Evolutionary conservation across 2,113 vertebrate genomes (phyloP), one percentile per base, ranked within the genome.

Genomic region (Grammomys dolichurus): DNA sequence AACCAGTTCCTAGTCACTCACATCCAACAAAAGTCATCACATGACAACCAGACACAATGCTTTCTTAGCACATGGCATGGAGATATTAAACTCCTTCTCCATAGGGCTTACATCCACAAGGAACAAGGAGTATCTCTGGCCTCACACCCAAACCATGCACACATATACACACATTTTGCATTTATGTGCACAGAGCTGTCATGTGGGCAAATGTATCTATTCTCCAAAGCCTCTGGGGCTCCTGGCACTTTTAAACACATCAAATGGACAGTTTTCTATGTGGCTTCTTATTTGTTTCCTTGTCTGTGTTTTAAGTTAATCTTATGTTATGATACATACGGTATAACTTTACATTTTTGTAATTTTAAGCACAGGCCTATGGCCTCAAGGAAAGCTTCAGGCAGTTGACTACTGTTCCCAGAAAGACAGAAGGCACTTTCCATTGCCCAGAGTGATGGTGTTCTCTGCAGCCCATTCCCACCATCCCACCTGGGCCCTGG

Each of bases 21-120:
- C 8, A 7, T 28, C 36, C 24, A 63, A 63, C 40, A 26, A 28
- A 51, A n/a, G 3, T 3, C 19, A 2, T 51, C 14, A 3, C 1
- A 69, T 5, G 0, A 2, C 60, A 5, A 0, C 0, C 13, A 43
- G 14, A 0, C 9, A 2, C 22, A 4, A 8, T 0, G 3, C 9
- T n/a, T 54, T 46, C 8, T n/a, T 28, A 36, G 4, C 0, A 48
- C 19, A 26, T 10, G 2, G 31, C 13, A 8, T 16, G 26, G 22
- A 31, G 16, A 28, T 4, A 1, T 20, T 40, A 24, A 65, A n/a
- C 19, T 10, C 81, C n/a, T 7, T 22, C 54, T 65, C 69, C 31
- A 43, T 3, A 26, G 0, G 46, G 48, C 40, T 93, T 7, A 8
- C 0, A 46, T 17, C 69, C 54, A 14, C 0, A 0, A 46, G 22